phyloP scores from a whole-genome alignment of 2,888 invertebrate species.

The Cephus spinipes region DNA sequence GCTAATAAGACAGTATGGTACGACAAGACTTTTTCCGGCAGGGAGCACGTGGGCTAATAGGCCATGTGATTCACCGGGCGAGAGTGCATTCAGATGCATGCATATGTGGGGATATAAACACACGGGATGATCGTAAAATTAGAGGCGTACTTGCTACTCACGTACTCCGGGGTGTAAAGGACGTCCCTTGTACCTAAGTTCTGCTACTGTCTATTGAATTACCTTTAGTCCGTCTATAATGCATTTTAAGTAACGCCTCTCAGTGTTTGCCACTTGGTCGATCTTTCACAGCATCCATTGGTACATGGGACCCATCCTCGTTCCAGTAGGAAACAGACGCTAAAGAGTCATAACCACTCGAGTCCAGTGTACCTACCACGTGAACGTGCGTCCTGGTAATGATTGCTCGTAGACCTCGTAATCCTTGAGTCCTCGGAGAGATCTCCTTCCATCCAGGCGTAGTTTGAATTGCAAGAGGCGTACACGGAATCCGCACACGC shows the following conservation, averaged over 20 bases:
- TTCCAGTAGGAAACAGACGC: constrained; percentile 6
- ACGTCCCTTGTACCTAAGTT: not conserved
- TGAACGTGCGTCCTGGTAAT: constrained; percentile 22
- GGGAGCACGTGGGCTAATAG: constrained; percentile 37
- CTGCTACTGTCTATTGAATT: not conserved
- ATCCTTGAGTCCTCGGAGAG: not conserved
- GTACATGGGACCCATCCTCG: not conserved
- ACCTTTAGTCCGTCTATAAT: not conserved
- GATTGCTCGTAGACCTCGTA: constrained; percentile 29
- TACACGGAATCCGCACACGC: not conserved
- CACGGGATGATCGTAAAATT: constrained; percentile 7
- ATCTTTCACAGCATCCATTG: not conserved
- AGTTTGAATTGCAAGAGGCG: not conserved
- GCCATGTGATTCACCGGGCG: constrained; percentile 41
- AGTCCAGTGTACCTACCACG: constrained; percentile 19
- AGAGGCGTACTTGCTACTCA: not conserved
- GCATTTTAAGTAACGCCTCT: not conserved
- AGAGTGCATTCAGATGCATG: constrained; percentile 26
- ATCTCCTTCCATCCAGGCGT: not conserved
- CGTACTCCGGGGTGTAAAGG: not conserved
- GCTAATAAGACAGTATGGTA: not conserved
- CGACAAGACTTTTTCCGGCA: constrained; percentile 33
- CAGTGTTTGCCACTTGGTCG: not conserved
- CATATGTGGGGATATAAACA: constrained; percentile 11
- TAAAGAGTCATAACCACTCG: constrained; percentile 17